phyloP scores from a whole-genome alignment of 1,140 invertebrate genomes.

The Pachyrhynchus sulphureomaculatus region DNA sequence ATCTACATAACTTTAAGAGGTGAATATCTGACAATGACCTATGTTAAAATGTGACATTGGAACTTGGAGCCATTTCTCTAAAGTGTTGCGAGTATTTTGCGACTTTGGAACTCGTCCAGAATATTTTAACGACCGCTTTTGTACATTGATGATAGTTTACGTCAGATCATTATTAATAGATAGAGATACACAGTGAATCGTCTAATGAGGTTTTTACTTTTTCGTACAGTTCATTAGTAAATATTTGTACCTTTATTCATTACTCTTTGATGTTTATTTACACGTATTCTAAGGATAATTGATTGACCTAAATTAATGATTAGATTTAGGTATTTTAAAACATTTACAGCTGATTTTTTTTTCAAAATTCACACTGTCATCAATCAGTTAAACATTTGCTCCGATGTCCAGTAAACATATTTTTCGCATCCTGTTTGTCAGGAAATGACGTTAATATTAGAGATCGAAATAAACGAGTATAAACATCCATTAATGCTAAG shows the following conservation, averaged over 20 bases:
- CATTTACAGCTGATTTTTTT: no score
- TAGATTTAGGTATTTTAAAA: no score
- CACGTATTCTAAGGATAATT: background rate
- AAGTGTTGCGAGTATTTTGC: constrained; percentile 14
- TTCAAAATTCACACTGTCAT: no score
- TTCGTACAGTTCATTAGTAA: background rate
- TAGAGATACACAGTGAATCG: background rate
- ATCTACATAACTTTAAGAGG: background rate
- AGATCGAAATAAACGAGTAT: no score
- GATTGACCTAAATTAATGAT: background rate
- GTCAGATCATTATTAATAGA: background rate
- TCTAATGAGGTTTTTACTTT: background rate
- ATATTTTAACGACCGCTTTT: background rate
- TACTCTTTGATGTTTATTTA: background rate
- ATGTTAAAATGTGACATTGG: constrained; percentile 1
- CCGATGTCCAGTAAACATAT: no score
- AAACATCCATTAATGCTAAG: no score
- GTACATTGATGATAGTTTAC: background rate
- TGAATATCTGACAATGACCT: constrained; percentile 16
- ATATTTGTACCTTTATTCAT: background rate
- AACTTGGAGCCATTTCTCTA: background rate
- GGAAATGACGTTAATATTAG: no score
- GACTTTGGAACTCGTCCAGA: constrained; percentile 6
- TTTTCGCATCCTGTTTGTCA: no score
- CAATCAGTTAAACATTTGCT: no score